Percentiles rank a stretch among this genome's conserved stretches.
Evolutionary conservation across 2,797 vertebrate genomes (phyloP).

Genomic region (Iguana delicatissima): DNA sequence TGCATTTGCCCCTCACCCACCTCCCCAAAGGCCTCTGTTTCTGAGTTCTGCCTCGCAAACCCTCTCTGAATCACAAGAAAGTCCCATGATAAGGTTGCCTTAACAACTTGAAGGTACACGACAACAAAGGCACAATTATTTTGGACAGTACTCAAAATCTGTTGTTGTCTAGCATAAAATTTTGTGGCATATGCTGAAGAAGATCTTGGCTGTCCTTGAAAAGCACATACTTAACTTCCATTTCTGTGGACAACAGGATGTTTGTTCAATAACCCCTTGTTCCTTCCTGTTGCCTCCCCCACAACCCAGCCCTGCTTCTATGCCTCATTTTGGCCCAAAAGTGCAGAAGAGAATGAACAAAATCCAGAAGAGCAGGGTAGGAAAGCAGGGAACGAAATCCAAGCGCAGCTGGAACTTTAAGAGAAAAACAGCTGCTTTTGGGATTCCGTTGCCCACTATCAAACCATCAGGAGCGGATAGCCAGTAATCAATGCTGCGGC

Average conservation of each 20-base stretch:
- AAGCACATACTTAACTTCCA: neutral
- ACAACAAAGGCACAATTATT: neutral
- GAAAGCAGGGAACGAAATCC: slow-evolving; percentile 93
- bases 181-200: neutral
- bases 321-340: neutral
- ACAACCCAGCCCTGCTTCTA: neutral
- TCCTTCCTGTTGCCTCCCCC: neutral
- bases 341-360: neutral
- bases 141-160: neutral
- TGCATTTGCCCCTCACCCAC: too few species aligned
- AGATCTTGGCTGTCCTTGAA: neutral
- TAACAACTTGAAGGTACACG: too few species aligned
- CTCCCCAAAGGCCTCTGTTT: too few species aligned
- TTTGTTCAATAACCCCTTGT: neutral
- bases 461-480: slow-evolving; percentile 64
- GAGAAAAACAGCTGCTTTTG: slow-evolving; percentile 96
- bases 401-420: slow-evolving; percentile 90
- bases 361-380: slow-evolving; percentile 29
- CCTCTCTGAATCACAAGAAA: neutral
- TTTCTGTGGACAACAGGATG: neutral
- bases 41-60: too few species aligned
- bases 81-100: too few species aligned
- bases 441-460: slow-evolving; percentile 98
- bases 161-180: neutral
- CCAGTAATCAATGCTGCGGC: neutral